Percentiles rank a stretch among this genome's conserved stretches.
phyloP scores from a whole-genome alignment of 2,113 vertebrate species.

The Aegotheles bennettii region DNA sequence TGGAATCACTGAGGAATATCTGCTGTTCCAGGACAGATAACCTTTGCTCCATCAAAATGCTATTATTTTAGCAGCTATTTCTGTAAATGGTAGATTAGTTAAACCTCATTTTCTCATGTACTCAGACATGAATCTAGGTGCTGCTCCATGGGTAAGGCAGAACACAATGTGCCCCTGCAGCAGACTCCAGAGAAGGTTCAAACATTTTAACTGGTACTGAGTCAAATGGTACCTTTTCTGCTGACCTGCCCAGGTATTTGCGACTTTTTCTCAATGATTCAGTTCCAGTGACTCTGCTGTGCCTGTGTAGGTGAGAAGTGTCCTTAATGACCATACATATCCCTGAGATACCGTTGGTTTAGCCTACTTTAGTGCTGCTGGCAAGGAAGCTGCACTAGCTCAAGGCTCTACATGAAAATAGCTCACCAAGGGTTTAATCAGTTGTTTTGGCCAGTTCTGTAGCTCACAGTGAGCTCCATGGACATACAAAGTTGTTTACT shows the following conservation, averaged over 20 bases:
- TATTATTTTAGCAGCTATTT: conserved; percentile 9
- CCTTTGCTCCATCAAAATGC: neutral
- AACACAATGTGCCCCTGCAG: neutral
- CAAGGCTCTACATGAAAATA: neutral
- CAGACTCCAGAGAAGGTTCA: neutral
- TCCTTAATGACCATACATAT: neutral
- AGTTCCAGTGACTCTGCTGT: neutral
- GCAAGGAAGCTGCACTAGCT: neutral
- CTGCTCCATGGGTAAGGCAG: neutral
- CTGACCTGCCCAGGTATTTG: neutral
- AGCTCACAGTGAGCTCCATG: neutral
- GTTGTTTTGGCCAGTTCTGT: neutral
- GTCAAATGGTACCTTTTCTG: neutral
- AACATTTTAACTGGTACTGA: no score
- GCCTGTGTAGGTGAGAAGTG: neutral
- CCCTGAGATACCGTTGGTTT: neutral
- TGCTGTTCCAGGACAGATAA: neutral
- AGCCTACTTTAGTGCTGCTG: neutral
- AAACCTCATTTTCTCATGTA: neutral
- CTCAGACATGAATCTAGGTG: neutral
- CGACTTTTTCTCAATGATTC: neutral
- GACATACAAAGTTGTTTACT: neutral
- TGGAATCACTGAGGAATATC: neutral
- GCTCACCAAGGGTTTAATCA: neutral
- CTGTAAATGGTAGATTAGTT: neutral